Base-by-base conservation (phyloP, 2,113 vertebrate genomes). In the Neolamprologus toae region DNA sequence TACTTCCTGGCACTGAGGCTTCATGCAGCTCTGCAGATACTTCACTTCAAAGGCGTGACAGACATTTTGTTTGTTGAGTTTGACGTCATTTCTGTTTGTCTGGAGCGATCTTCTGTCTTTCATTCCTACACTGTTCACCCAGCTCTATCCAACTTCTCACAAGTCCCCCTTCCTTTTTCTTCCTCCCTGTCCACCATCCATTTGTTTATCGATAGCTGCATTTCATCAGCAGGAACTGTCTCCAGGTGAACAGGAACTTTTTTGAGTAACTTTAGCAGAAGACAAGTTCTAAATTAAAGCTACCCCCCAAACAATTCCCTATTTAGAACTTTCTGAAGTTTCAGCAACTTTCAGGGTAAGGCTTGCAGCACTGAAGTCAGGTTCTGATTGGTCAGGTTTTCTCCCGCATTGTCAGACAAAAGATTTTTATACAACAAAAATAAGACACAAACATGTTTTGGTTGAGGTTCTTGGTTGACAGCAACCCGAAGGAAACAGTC, bases 1-100 rank as follows among this genome's bases (percentile, higher is more conserved):
- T 51, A 35, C 21, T 66, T 79, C 17, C n/a, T 35, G 33, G 16
- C 23, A 23, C 61, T 1, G 8, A 80, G 11, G 28, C 21, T 35
- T 68, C 59, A 13, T 16, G 28, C 54, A 59, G 71, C 9, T 37
- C 84, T 66, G 71, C 59, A 85, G 35, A 83, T 7, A 16, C 37
- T 84, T 82, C 37, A 37, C 49, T 63, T 90, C 78, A 89, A 88
- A 90, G 1, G 3, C n/a, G 8, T 33, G 54, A 78, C 73, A 78
- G 31, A 17, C 3, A 26, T 68, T 84, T 83, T 87, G 12, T 83
- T 57, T 73, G 80, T 81, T 10, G 37, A 57, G 28, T 88, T 84
- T 82, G 19, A 79, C 4, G 16, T 61, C 14, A 31, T 71, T 73
- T 80, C 42, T 55, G 76, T 85, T 83, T 84, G 40, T 51, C 51